Conservation (phyloP, 2,797 vertebrate species). For the Gambelia wislizenii region DNA sequence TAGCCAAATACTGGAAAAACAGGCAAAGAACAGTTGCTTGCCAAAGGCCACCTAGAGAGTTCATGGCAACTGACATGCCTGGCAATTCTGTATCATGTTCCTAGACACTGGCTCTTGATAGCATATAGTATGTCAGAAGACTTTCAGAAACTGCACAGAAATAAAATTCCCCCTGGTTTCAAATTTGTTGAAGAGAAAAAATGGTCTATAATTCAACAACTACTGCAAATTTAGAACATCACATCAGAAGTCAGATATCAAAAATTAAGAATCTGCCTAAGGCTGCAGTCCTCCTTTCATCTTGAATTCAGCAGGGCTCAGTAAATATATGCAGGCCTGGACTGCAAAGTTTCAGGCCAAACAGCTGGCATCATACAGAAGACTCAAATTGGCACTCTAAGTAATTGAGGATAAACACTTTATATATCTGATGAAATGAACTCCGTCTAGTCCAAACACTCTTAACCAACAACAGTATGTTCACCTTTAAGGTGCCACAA, state of each 20-base stretch:
- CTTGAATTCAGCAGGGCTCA: neutral
- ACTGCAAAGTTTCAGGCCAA: neutral
- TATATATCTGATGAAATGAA: no score
- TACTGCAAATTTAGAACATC: neutral
- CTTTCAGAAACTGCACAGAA: neutral
- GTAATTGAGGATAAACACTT: no score
- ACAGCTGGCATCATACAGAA: neutral
- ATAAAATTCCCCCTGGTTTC: neutral
- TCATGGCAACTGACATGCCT: no score
- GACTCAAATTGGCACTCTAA: neutral
- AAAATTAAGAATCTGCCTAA: neutral
- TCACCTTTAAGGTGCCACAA: neutral
- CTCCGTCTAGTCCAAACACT: neutral
- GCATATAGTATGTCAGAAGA: neutral
- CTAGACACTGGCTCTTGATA: no score
- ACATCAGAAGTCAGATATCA: neutral
- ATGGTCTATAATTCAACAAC: neutral
- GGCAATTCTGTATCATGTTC: no score
- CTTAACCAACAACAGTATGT: neutral
- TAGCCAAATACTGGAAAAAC: neutral
- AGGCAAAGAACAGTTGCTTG: no score
- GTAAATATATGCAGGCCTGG: neutral
- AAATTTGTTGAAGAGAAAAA: neutral
- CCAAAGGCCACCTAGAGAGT: neutral
- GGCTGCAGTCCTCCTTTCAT: neutral